A percentile compares a stretch with the other conserved stretches of the same genome.
phyloP scores from a whole-genome alignment of 1,140 invertebrate genomes.

The Calephelis nemesis region DNA sequence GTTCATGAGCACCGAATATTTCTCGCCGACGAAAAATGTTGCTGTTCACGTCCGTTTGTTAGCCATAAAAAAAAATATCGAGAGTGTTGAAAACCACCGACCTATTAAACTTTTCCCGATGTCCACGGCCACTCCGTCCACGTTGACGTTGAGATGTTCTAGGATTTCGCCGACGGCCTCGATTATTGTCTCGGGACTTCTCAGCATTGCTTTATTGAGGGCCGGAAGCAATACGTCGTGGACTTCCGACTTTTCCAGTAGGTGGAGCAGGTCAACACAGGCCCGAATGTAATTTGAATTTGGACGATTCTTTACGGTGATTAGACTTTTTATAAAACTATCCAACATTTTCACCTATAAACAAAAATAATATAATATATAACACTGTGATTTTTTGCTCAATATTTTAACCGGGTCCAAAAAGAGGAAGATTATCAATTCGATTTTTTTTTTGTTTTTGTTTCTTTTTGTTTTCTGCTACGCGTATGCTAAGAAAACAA shows the following conservation, averaged over 20 bases:
- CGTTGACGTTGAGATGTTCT: conserved; percentile 85
- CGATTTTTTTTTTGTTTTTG: too few species aligned
- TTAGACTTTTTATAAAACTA: conserved; percentile 88
- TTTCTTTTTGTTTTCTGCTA: too few species aligned
- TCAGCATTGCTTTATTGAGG: conserved; percentile 94
- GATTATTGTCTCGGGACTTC: conserved; percentile 95
- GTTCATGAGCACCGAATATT: too few species aligned
- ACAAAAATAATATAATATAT: background rate
- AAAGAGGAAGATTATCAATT: too few species aligned
- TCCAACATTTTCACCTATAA: conserved; percentile 84
- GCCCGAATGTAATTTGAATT: conserved; percentile 83
- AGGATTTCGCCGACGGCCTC: conserved; percentile 89
- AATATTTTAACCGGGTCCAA: too few species aligned
- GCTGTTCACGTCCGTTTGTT: too few species aligned
- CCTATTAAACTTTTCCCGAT: conserved; percentile 90
- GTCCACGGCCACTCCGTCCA: conserved; percentile 89
- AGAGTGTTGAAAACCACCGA: conserved; percentile 56
- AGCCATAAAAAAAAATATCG: too few species aligned
- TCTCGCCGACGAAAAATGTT: too few species aligned
- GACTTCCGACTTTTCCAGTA: conserved; percentile 87
- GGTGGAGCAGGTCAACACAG: conserved; percentile 82
- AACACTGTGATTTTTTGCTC: too few species aligned
- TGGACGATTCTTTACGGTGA: conserved; percentile 90
- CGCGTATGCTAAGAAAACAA: too few species aligned
- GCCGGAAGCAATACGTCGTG: conserved; percentile 88